Conservation (phyloP, 2,797 vertebrate species). For the Coregonus suidteri region DNA sequence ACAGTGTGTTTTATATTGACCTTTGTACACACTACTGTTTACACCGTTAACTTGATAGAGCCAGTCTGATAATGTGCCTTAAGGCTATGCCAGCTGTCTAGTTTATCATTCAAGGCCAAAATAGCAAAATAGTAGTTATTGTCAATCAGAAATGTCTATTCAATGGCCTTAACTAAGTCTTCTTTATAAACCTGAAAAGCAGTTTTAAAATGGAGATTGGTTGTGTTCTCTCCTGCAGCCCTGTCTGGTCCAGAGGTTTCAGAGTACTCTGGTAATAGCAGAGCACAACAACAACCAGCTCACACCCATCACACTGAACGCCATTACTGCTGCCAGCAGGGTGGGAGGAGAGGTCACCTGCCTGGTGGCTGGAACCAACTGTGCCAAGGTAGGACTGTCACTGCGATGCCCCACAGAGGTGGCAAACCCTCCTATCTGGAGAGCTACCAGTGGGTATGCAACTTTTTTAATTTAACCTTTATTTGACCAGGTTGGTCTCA, state of each 20-base stretch:
- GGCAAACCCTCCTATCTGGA: too few species aligned
- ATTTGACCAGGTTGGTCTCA: too few species aligned
- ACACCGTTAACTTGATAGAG: background rate
- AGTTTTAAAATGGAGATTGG: background rate
- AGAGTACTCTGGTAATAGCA: slow-evolving; percentile 84
- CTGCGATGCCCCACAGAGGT: too few species aligned
- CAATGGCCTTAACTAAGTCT: too few species aligned
- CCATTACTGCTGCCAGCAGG: slow-evolving; percentile 78
- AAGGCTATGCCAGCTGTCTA: background rate
- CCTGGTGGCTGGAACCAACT: slow-evolving; percentile 83
- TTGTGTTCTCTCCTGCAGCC: slow-evolving; percentile 58
- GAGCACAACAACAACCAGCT: slow-evolving; percentile 82
- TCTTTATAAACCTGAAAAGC: background rate
- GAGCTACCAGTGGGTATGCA: too few species aligned
- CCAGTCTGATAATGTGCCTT: background rate
- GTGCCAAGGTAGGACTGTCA: slow-evolving; percentile 78
- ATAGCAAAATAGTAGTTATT: too few species aligned
- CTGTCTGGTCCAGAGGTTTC: slow-evolving; percentile 71
- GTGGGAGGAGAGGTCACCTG: slow-evolving; percentile 86
- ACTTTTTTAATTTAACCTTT: too few species aligned
- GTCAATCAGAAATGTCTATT: too few species aligned
- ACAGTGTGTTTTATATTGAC: background rate
- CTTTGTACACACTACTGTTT: background rate
- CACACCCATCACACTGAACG: slow-evolving; percentile 80
- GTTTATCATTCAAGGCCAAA: background rate